phyloP scores from a whole-genome alignment of 2,113 vertebrate genomes.

The Grus americana region DNA sequence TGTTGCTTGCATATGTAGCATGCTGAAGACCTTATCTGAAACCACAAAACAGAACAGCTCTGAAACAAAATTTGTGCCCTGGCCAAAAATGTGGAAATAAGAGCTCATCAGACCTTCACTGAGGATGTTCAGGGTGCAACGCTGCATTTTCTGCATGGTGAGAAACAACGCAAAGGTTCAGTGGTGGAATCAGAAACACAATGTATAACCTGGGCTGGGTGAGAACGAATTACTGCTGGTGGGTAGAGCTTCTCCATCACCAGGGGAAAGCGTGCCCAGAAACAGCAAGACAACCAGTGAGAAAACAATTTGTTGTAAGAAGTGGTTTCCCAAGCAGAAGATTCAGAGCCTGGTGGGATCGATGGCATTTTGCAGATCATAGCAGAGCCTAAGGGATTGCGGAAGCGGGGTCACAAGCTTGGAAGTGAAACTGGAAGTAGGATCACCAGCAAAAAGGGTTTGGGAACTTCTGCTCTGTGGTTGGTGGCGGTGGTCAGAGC shows the following conservation, averaged over 20 bases:
- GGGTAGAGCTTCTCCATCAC: background rate
- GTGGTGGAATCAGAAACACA: background rate
- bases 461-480: background rate
- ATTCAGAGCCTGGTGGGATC: background rate
- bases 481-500: background rate
- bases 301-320: background rate
- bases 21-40: background rate
- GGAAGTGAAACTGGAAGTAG: background rate
- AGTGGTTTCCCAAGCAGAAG: background rate
- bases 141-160: accelerated
- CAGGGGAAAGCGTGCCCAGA: background rate
- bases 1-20: background rate
- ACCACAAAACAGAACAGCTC: background rate
- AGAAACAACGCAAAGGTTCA: background rate
- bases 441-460: background rate
- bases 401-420: background rate
- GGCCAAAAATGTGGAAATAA: background rate
- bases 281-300: background rate
- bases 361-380: accelerated
- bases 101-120: accelerated
- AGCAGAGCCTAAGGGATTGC: background rate
- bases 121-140: background rate
- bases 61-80: background rate
- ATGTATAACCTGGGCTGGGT: background rate
- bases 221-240: background rate